Conservation (phyloP, 2,113 vertebrate species). For the Sialia sialis region DNA sequence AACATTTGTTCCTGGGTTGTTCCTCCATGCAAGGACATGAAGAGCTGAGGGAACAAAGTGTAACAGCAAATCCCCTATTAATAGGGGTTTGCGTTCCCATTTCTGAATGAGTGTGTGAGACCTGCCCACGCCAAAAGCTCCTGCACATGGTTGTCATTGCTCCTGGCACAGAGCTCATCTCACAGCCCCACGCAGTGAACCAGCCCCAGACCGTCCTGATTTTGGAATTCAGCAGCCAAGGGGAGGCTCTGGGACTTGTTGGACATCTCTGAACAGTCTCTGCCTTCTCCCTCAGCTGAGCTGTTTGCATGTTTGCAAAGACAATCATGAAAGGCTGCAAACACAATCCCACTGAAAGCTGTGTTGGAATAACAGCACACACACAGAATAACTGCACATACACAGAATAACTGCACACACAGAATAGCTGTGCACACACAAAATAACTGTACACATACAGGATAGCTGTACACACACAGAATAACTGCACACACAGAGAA, state of each 20-base stretch:
- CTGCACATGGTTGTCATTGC: background rate
- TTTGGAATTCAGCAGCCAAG: background rate
- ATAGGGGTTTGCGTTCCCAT: background rate
- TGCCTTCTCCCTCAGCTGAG: background rate
- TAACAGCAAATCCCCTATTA: background rate
- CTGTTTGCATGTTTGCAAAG: background rate
- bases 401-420: too few relatives aligned
- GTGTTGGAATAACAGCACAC: background rate
- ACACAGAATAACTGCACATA: too few relatives aligned
- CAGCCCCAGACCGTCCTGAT: background rate
- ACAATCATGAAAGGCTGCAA: background rate
- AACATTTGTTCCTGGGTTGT: background rate
- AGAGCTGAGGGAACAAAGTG: background rate
- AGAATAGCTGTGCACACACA: too few relatives aligned
- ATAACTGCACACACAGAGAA: too few relatives aligned
- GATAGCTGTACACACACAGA: too few relatives aligned
- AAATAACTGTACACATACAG: too few relatives aligned
- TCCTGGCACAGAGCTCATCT: background rate
- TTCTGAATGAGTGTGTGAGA: background rate
- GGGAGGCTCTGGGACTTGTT: background rate
- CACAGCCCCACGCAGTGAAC: rapidly evolving
- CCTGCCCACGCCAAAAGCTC: background rate
- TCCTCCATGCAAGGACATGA: background rate
- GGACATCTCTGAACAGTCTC: background rate
- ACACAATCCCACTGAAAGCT: background rate